Conservation (phyloP, 2,888 invertebrate species). For the Mythimna lalbum region DNA sequence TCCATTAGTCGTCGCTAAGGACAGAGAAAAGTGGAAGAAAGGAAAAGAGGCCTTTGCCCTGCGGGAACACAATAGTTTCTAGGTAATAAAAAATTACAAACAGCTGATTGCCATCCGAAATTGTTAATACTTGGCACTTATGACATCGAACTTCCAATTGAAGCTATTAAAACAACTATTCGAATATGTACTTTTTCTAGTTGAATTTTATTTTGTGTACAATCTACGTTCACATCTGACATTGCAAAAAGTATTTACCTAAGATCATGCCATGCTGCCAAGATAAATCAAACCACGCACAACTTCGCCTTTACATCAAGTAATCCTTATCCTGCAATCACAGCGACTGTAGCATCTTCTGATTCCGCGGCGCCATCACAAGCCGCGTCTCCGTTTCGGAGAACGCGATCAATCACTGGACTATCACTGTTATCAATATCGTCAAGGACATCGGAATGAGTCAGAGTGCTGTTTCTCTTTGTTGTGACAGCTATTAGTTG, state of each 20-base stretch:
- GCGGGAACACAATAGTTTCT: too few species aligned
- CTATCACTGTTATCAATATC: constrained; percentile 28
- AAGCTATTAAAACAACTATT: not conserved
- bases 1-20: too few species aligned
- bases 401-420: constrained; percentile 48
- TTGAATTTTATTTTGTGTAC: not conserved
- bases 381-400: constrained; percentile 3
- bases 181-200: not conserved
- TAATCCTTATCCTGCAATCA: constrained; percentile 14
- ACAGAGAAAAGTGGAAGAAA: too few species aligned
- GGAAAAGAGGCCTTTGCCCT: too few species aligned
- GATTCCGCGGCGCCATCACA: not conserved
- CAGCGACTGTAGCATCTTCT: not conserved
- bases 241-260: not conserved
- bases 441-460: constrained; percentile 40
- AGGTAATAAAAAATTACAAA: too few species aligned
- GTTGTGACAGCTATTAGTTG: constrained; percentile 34
- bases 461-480: constrained; percentile 36
- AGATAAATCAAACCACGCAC: constrained; percentile 10
- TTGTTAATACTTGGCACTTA: too few species aligned
- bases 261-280: not conserved
- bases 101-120: too few species aligned
- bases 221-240: not conserved
- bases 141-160: too few species aligned
- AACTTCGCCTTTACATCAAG: not conserved